A percentile compares a stretch with the other conserved stretches of the same genome.
These are phyloP conservation scores for Cossypha heuglini DNA, from an alignment of 2,797 vertebrate genomes.

Conservation along the genomic window DNA sequence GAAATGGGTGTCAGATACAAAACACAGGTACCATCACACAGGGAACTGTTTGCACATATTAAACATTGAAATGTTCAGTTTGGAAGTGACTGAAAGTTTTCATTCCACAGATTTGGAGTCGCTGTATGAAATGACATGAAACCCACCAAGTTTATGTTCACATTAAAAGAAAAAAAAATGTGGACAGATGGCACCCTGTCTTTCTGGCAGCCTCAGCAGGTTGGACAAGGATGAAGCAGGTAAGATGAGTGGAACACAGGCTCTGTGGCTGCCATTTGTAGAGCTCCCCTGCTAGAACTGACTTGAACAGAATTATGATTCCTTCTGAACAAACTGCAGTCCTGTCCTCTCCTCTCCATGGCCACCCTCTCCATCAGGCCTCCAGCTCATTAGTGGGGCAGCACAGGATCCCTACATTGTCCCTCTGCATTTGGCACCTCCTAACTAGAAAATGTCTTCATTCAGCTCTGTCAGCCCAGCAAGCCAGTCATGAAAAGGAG, in stretches of 20 bases:
- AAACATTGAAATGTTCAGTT: neutral
- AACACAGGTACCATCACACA: neutral
- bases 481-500: neutral
- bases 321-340: neutral
- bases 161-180: neutral
- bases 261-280: accelerated
- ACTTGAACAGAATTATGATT: neutral
- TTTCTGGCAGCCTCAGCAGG: neutral
- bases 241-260: neutral
- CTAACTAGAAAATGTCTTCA: neutral
- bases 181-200: neutral
- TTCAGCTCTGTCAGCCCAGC: neutral
- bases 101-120: neutral
- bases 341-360: neutral
- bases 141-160: neutral
- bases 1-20: neutral
- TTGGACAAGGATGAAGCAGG: neutral
- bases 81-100: neutral
- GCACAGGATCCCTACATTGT: neutral
- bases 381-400: neutral
- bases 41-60: neutral
- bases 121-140: neutral
- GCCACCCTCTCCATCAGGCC: neutral
- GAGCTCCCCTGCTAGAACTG: neutral
- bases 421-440: neutral